Base-by-base conservation (phyloP, 2,113 vertebrate genomes). In the Chascanopsetta lugubris region DNA sequence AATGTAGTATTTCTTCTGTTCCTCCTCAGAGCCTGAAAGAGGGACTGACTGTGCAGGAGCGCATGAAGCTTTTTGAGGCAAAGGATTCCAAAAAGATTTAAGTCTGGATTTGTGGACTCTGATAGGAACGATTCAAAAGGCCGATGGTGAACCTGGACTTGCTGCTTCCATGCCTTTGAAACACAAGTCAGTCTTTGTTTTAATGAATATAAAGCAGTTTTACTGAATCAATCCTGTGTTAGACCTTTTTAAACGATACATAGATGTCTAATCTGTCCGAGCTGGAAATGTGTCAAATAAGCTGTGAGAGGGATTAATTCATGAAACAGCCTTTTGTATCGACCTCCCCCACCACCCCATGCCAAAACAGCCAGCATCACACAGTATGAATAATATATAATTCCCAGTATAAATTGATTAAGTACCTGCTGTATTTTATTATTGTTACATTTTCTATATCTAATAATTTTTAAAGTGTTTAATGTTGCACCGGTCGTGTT, bases 41-140 rank as follows among this genome's bases (percentile, higher is more conserved):
- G 93, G 96, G 96, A 89, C 90, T 99, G 81, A 98, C 95, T 0
- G 95, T 98, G 86, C 96, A 98, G 88, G 96, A 99, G 74, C 91
- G 96, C 83, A 93, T 97, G 93, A 98, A 98, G 93, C 95, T 98
- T 83, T 99, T 98, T 84, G 96, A 99, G 94, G 93, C 95, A 87
- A 97, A 95, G 92, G 94, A 96, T 93, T 94, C 94, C 89, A 95
- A 94, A 92, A 96, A 94, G 90, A 94, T 96, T 84, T 98, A 91
- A 94, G 32, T 46, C 22, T 51, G 17, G 8, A 17, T 21, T 13
- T 29, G 36, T 58, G 46, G 62, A 62, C 64, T 74, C 26, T 57
- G 5, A 30, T 40, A 45, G 57, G 42, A 82, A 64, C 54, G 26
- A 17, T 17, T 54, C 15, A 53, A n/a, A 26, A 10, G 51, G 54